Base-by-base conservation (phyloP, 1,140 invertebrate genomes). In the Olivierus martensii region DNA sequence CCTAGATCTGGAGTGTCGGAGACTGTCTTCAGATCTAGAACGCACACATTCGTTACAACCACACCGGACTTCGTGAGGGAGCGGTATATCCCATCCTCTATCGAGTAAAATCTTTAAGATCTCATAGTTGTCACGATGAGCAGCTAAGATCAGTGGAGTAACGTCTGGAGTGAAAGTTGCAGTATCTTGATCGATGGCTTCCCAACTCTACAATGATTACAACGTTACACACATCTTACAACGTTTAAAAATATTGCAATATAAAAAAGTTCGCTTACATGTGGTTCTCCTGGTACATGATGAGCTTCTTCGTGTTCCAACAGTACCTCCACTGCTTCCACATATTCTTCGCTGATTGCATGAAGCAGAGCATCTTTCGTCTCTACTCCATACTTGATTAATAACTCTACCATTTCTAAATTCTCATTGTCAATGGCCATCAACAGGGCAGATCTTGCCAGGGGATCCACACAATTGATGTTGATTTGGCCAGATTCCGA, bases 401-500 rank as follows among this genome's bases (percentile, higher is more conserved):
- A 74, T 52, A 97, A 72, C 64, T 96, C 90, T 12, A 98, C 89
- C 92, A 99, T 97, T 72, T 98, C 93, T 55, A 97, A 77, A 71
- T 99, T 98, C 74, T 99, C 94, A 73, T 96, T 97, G 73, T 99
- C 93, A 58, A 99, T 98, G 53, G 93, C 91, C 86, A 93, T 93
- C 46, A 93, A 77, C 5, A 94, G 77, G 0, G 89, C 90, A 43
- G 84, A 87, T 58, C 90, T 74, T 28, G 88, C 94, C 61, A 98
- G 73, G 1, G 92, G 90, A 75, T 98, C 94, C 44, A 95, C 87
- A 71, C 93, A 97, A 73, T 99, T 96, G 62, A 96, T 85, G 72
- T 97, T 94, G 66, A 97, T 28, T 28, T 28, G 28, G 28, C 28
- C 28, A 6, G 4, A 6, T 28, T 28, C 28, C n/a, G n/a, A n/a